Conservation (phyloP, 2,797 vertebrate species). For the Calcarius lapponicus region DNA sequence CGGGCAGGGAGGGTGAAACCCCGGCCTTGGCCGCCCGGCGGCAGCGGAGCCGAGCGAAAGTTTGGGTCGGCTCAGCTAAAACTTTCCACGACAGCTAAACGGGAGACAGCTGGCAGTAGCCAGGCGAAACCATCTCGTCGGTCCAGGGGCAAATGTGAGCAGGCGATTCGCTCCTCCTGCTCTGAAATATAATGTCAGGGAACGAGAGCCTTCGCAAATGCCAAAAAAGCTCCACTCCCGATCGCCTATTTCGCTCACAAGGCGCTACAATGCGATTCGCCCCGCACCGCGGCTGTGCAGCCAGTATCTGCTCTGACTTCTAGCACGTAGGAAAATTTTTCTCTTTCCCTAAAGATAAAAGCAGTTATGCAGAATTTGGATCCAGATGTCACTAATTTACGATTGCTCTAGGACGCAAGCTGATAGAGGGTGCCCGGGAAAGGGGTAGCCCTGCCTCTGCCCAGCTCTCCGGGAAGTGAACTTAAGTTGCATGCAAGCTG, state of each 20-base stretch:
- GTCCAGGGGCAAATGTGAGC: neutral
- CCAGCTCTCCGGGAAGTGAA: neutral
- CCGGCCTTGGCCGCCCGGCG: neutral
- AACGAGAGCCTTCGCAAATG: neutral
- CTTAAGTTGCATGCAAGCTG: neutral
- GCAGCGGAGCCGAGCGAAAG: neutral
- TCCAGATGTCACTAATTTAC: slow-evolving; percentile 57
- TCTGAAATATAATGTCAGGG: neutral
- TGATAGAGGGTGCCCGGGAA: neutral
- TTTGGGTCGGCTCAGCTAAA: neutral
- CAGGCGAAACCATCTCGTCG: neutral
- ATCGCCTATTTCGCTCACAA: neutral
- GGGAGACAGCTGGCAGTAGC: neutral
- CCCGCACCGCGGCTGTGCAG: neutral
- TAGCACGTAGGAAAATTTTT: neutral
- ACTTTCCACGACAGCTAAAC: neutral
- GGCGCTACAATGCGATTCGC: neutral
- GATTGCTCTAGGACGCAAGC: slow-evolving; percentile 2
- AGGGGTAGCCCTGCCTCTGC: neutral
- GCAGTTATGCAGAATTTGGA: neutral
- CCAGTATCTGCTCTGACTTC: neutral
- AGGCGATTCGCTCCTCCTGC: neutral
- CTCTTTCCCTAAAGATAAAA: slow-evolving; percentile 14
- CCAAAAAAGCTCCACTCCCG: neutral
- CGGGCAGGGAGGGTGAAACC: neutral